Percentiles rank a stretch among this genome's conserved stretches.
Evolutionary conservation across 2,888 invertebrate genomes (phyloP).

Genomic region (Morpho achilles): DNA sequence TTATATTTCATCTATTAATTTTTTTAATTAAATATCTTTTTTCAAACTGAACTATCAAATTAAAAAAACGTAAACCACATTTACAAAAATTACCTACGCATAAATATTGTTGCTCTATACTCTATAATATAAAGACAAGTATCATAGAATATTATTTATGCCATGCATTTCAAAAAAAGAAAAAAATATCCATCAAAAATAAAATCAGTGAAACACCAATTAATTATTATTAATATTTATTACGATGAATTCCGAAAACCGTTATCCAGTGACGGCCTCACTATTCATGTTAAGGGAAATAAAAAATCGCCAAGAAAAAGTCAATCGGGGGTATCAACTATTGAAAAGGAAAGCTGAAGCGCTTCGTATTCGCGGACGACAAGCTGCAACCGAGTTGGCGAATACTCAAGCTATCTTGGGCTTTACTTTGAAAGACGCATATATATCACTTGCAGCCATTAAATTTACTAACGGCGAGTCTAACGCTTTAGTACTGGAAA

Average conservation of each 20-base stretch:
- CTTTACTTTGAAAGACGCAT: slow-evolving; percentile 61
- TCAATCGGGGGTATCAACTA: slow-evolving; percentile 59
- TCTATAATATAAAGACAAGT: no score
- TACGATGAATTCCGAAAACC: slow-evolving; percentile 61
- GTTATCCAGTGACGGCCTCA: slow-evolving; percentile 66
- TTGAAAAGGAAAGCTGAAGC: slow-evolving; percentile 64
- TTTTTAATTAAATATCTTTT: no score
- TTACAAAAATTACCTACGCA: no score
- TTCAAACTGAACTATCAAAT: neutral
- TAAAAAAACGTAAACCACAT: no score
- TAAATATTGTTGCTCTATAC: no score
- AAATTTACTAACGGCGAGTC: slow-evolving; percentile 72
- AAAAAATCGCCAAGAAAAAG: slow-evolving; percentile 61
- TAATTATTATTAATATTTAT: neutral
- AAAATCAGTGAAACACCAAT: no score
- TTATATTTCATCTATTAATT: no score
- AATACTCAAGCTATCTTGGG: slow-evolving; percentile 57
- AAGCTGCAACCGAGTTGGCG: slow-evolving; percentile 53
- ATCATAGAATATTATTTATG: no score
- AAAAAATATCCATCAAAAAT: no score
- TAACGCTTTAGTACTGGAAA: slow-evolving; percentile 67
- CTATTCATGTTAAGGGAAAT: slow-evolving; percentile 68
- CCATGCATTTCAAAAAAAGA: no score
- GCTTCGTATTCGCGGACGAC: slow-evolving; percentile 53
- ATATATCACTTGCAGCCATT: slow-evolving; percentile 65